These are phyloP conservation scores for Acleris laterana DNA, from an alignment of 2,888 invertebrate genomes.

Conservation along the genomic window DNA sequence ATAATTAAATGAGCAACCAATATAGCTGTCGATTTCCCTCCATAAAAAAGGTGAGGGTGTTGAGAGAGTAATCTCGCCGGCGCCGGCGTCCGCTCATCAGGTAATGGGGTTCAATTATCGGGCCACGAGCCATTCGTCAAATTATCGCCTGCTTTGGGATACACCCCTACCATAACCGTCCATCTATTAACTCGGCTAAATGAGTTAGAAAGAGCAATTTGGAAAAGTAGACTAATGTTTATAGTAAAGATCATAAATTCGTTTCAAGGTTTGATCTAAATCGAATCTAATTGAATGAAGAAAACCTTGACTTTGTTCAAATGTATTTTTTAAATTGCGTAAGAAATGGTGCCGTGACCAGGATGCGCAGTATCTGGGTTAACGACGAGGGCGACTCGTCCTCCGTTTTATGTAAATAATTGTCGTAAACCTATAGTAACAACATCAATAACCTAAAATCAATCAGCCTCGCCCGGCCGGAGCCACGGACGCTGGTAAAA, in stretches of 20 bases:
- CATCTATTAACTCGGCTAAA: conserved; percentile 10
- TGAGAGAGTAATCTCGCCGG: conserved; percentile 30
- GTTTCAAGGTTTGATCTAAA: neutral
- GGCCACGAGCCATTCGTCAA: conserved; percentile 25
- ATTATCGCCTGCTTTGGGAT: conserved; percentile 19
- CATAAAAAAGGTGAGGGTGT: conserved; percentile 31
- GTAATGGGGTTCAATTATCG: conserved; percentile 32
- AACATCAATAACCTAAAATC: conserved; percentile 60
- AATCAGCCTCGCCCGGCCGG: conserved; percentile 53
- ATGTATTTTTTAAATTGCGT: conserved; percentile 1
- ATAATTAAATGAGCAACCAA: conserved; percentile 33
- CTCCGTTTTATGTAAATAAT: conserved; percentile 45
- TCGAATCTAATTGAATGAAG: too few relatives aligned
- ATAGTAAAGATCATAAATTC: neutral
- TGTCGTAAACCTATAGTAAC: conserved; percentile 56
- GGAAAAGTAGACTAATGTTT: neutral
- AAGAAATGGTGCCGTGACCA: neutral
- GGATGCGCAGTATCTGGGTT: conserved; percentile 24
- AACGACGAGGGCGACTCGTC: conserved; percentile 17
- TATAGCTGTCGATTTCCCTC: conserved; percentile 20
- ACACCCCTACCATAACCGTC: neutral
- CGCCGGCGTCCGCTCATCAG: conserved; percentile 16
- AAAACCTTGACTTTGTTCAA: neutral
- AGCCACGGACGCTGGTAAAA: conserved; percentile 53
- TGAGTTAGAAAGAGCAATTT: conserved; percentile 7